Evolutionary conservation across 2,888 invertebrate species (phyloP), one percentile per base, ranked within the genome.

Genomic region (Andrena fulva): DNA sequence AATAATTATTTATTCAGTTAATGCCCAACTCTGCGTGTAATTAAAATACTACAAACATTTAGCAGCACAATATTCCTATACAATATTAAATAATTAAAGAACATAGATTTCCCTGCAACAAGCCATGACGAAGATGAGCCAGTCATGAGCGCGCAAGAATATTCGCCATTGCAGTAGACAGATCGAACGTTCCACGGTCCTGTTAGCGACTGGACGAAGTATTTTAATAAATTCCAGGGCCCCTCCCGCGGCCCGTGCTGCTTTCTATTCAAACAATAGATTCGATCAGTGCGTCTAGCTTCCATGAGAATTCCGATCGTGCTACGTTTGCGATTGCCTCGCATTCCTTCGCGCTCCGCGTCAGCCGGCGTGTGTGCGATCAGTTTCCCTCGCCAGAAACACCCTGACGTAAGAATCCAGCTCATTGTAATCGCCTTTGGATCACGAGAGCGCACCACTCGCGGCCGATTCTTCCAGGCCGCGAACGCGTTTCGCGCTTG

Each of bases 401-500:
- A 80, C 68, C 67, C 64, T 86, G 78, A 72, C 85, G 83, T 77
- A 78, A 80, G 71, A 80, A 80, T 85, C 70, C 24, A 56, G 71
- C 67, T 83, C 76, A 74, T 72, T 72, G 70, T 83, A 82, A 88
- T 86, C 84, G 69, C 68, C 75, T 74, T 67, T 62, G 70, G 77
- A 67, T 85, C 74, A 84, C 48, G 31, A 7, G 63, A 7, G 12
- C 16, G 27, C 33, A 6, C n/a, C 50, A 33, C 33, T 52, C 68
- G 68, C 33, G 20, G 24, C 54, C 31, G n/a, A 50, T 56, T 12
- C 52, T 20, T 31, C 68, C 54, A 42, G 42, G 42, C 42, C 42
- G 42, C 42, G 42, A 42, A 5, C 42, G 42, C 42, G 68, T 68
- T 59, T 48, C 31, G 27, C 56, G 56, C 56, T 10, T 35, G 20